These are phyloP conservation scores for Melanotaenia duboulayi DNA, from an alignment of 2,113 vertebrate genomes.

Conservation along the genomic window DNA sequence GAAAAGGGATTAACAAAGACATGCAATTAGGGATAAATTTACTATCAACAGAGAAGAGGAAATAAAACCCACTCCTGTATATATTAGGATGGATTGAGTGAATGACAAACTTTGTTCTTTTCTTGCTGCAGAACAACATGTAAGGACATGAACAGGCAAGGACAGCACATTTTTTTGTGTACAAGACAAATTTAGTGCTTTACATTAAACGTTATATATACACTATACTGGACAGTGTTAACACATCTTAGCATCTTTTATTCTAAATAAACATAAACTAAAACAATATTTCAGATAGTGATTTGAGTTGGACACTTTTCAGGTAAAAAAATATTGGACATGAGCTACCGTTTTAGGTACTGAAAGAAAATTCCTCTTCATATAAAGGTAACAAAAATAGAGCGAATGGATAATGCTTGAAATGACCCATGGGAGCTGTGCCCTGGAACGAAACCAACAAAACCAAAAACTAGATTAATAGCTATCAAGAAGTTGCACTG, in stretches of 20 bases:
- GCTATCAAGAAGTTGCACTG: constrained; percentile 55
- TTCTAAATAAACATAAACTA: background rate
- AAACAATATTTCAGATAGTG: background rate
- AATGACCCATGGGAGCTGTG: constrained; percentile 25
- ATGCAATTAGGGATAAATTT: constrained; percentile 52
- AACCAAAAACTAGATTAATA: constrained; percentile 50
- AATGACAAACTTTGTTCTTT: background rate
- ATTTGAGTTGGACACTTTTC: constrained; percentile 11
- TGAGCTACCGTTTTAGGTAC: constrained; percentile 9
- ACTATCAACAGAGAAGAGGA: constrained; percentile 27
- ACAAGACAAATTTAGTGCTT: too few relatives aligned
- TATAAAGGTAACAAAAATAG: background rate
- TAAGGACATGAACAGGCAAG: background rate
- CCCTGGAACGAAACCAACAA: constrained; percentile 35
- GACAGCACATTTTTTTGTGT: too few relatives aligned
- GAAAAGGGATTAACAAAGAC: constrained; percentile 52
- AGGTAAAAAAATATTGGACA: background rate
- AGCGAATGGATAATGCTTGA: constrained; percentile 19
- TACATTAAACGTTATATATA: too few relatives aligned
- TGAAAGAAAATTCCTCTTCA: constrained; percentile 16
- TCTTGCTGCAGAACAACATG: background rate
- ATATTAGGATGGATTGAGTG: constrained; percentile 9
- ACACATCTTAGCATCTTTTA: background rate
- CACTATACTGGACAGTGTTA: background rate
- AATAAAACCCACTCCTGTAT: constrained; percentile 26